Base-by-base conservation (phyloP, 2,888 invertebrate species). In the Dioctria rufipes region DNA sequence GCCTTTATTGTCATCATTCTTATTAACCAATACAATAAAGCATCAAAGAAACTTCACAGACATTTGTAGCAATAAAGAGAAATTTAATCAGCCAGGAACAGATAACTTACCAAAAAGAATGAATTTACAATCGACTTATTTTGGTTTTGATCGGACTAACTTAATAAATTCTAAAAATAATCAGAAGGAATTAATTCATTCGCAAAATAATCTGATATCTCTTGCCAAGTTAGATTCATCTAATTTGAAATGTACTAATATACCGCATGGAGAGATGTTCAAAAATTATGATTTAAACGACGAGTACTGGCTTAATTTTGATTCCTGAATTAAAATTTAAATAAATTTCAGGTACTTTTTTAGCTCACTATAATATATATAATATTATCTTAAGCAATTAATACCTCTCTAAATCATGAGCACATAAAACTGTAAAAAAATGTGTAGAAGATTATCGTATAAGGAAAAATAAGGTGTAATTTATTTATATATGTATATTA, bases 221-320 rank as follows among this genome's bases (percentile, higher is more conserved):
- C 40, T n/a, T 8, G 13, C 9, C 67, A 37, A 75, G 61, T 66
- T 54, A 80, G 66, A 60, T 9, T 71, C 39, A n/a, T 49, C 49
- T 5, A 25, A 43, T 60, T 60, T 46, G 25, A 42, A 75, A 43
- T 25, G 25, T 46, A 46, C 46, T 2, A 60, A 60, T 25, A 42
- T 3, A 13, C 9, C 75, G 11, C 25, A n/a, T 3, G 60, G 25
- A 25, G 25, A 61, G 25, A 60, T 78, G 51, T 83, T 83, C 37
- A 82, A 81, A 79, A 84, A 82, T 75, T 84, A 84, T 51, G 83
- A 84, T 82, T 66, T 84, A 58, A 83, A 83, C 39, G 83, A 84
- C 81, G 83, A 83, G 58, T 83, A 78, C 78, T 84, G 83, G 83
- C 78, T 83, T 43, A 67, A 82, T 39, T 83, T 83, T 73, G 83